Percentiles rank a stretch among this genome's conserved stretches.
Evolutionary conservation across 2,888 invertebrate genomes (phyloP).

Genomic region (Plebejus anna): DNA sequence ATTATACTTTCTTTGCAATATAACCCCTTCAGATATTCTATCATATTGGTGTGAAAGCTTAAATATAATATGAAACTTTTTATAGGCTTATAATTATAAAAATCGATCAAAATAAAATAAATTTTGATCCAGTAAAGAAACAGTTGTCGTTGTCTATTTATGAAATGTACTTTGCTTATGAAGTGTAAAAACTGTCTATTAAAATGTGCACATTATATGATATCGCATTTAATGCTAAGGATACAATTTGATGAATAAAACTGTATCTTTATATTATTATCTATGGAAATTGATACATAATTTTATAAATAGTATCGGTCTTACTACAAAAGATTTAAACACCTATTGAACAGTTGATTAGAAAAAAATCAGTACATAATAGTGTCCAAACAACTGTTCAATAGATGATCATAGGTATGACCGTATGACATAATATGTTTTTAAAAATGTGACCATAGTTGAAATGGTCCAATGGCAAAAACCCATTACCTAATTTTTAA

Average conservation of each 20-base stretch:
- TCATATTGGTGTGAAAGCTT: neutral
- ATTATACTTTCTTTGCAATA: neutral
- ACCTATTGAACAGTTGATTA: too few relatives aligned
- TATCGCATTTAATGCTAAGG: neutral
- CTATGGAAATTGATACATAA: too few relatives aligned
- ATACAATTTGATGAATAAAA: neutral
- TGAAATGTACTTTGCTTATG: neutral
- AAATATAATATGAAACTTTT: neutral
- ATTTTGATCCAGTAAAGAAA: neutral
- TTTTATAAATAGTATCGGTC: too few relatives aligned
- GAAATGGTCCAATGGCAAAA: neutral
- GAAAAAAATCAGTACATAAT: too few relatives aligned
- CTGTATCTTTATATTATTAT: too few relatives aligned
- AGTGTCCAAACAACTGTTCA: too few relatives aligned
- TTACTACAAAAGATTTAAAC: too few relatives aligned
- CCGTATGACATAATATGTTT: neutral
- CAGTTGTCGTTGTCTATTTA: constrained; percentile 7
- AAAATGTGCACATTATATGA: neutral
- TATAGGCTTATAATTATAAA: neutral
- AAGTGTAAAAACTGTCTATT: neutral
- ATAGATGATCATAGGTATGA: too few relatives aligned
- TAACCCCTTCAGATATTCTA: constrained; percentile 4
- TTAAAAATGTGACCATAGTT: neutral
- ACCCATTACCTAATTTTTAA: neutral
- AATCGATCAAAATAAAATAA: neutral